Base-by-base conservation (phyloP, 2,797 vertebrate genomes). In the Eutrigla gurnardus region DNA sequence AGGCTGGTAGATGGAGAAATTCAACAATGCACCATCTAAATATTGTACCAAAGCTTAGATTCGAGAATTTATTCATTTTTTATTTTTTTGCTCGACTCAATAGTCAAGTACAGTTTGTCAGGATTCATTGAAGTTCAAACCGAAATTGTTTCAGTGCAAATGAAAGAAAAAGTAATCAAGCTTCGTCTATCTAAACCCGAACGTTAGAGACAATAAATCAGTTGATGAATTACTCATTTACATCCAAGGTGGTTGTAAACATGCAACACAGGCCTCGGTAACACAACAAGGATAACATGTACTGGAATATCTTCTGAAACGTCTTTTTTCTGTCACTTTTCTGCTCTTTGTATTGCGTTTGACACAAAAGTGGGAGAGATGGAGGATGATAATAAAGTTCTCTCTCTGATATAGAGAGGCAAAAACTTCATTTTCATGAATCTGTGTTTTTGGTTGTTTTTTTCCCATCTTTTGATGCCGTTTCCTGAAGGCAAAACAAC, bases 341-440 rank as follows among this genome's bases (percentile, higher is more conserved):
- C 50, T 63, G 62, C 70, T 55, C 77, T 82, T 78, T 84, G 73
- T 79, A 70, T 85, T 65, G 65, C 11, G 11, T 57, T 47, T 84
- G 77, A 86, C 78, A 90, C 68, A 75, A 77, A 82, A 87, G 68
- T 39, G 6, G 59, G 43, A 7, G 81, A 84, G 86, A 89, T 75
- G 82, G 76, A 86, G 80, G 70, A 63, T 73, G 79, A 83, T 89
- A 85, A 89, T 91, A 71, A 88, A 86, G 81, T 72, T 54, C 81
- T 74, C 73, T 79, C 37, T 70, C 78, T 14, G 70, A 83, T 63
- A 75, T 69, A 77, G 37, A 67, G 9, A 55, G 33, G 17, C 3
- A 70, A 78, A 84, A 86, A 88, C 77, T 81, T 85, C 45, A 84
- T 89, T 87, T 88, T 82, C 57, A 82, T 81, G 77, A 50, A 79